Percentiles rank a stretch among this genome's conserved stretches.
Evolutionary conservation across 2,888 invertebrate species (phyloP).

Genomic region (Drosophila prostipennis): DNA sequence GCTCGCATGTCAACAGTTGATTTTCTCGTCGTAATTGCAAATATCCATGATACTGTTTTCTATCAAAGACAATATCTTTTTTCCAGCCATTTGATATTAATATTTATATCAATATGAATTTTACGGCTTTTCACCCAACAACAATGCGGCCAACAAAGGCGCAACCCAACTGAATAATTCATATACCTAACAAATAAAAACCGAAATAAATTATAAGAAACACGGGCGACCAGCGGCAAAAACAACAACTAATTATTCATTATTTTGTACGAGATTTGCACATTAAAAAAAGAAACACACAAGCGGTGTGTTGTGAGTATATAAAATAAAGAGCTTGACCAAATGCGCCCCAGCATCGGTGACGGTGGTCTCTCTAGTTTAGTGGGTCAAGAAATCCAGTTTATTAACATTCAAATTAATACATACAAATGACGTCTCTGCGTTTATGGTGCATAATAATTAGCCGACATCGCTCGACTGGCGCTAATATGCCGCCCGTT

Average conservation of each 20-base stretch:
- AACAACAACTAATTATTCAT: constrained; percentile 69
- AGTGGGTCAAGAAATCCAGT: constrained; percentile 82
- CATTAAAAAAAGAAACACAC: constrained; percentile 29
- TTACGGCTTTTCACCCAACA: constrained; percentile 48
- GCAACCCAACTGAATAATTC: constrained; percentile 68
- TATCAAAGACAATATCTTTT: constrained; percentile 11
- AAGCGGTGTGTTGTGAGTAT: neutral
- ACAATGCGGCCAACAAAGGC: constrained; percentile 45
- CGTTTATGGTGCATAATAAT: constrained; percentile 78
- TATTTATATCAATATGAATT: constrained; percentile 69
- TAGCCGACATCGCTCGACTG: constrained; percentile 52
- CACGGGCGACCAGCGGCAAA: constrained; percentile 36
- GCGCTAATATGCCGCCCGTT: constrained; percentile 49
- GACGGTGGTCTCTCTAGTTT: constrained; percentile 64
- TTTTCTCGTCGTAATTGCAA: constrained; percentile 46
- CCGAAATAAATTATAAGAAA: constrained; percentile 76
- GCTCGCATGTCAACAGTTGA: constrained; percentile 63
- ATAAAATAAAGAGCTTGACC: constrained; percentile 38
- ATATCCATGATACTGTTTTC: constrained; percentile 38
- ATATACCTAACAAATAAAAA: constrained; percentile 70
- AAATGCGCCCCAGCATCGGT: constrained; percentile 37
- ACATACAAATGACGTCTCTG: constrained; percentile 74
- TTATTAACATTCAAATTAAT: constrained; percentile 82
- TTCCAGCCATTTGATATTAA: constrained; percentile 48
- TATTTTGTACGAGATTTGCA: constrained; percentile 72